phyloP scores from a whole-genome alignment of 2,113 vertebrate genomes.

The Epinephelus moara region DNA sequence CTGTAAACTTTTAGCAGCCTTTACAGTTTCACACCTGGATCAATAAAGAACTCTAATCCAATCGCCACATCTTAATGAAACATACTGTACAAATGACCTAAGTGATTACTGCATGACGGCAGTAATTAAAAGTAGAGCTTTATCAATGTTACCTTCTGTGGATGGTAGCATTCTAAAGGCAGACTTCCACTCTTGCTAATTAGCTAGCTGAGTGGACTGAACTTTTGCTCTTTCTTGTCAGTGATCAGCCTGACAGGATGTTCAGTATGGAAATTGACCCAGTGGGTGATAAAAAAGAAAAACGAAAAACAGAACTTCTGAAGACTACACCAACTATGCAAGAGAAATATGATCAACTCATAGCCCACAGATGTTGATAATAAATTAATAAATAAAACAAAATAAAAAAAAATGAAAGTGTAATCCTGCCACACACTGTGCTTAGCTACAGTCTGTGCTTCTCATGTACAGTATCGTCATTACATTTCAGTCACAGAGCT shows the following conservation, averaged over 20 bases:
- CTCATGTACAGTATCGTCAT: neutral
- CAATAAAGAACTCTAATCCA: slow-evolving; percentile 3
- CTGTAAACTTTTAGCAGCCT: neutral
- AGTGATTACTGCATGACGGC: neutral
- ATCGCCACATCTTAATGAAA: slow-evolving; percentile 27
- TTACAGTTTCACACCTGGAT: slow-evolving; percentile 1
- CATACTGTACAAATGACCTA: slow-evolving; percentile 16
- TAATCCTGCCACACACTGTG: neutral
- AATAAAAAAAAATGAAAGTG: neutral
- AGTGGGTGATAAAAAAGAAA: neutral
- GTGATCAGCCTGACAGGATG: slow-evolving; percentile 17
- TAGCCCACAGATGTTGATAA: neutral
- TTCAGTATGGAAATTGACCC: slow-evolving; percentile 4
- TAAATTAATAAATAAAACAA: slow-evolving; percentile 1
- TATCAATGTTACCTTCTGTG: slow-evolving; percentile 25
- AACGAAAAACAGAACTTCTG: neutral
- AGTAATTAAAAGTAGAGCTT: slow-evolving; percentile 35
- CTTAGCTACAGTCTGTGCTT: neutral
- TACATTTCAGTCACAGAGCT: neutral
- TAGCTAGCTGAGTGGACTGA: slow-evolving; percentile 40
- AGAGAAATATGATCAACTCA: neutral
- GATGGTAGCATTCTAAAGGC: slow-evolving; percentile 1
- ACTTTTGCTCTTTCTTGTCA: slow-evolving; percentile 1
- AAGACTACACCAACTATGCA: neutral
- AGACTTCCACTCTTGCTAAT: slow-evolving; percentile 41